Evolutionary conservation across 2,797 vertebrate genomes (phyloP).

Genomic region (Menidia menidia): DNA sequence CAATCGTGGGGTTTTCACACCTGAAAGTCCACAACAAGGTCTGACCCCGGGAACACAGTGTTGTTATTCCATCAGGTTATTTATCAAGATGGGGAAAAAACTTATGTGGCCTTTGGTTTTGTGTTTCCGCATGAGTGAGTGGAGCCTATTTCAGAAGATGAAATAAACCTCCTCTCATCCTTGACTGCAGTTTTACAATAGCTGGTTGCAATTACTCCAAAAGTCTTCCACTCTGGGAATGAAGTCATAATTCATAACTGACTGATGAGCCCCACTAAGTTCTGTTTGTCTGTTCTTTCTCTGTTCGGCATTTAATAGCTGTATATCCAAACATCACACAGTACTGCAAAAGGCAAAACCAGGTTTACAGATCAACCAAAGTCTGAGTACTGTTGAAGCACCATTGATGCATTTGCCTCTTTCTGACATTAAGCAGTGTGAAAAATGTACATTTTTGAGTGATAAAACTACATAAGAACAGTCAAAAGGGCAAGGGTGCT

Average conservation of each 20-base stretch:
- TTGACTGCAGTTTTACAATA: not conserved
- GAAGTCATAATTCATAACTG: too few relatives aligned
- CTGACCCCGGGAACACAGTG: not conserved
- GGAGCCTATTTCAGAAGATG: not conserved
- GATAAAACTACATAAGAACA: not conserved
- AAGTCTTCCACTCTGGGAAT: too few relatives aligned
- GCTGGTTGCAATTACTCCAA: not conserved
- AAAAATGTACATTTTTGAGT: not conserved
- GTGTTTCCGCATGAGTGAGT: not conserved
- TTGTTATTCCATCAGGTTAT: not conserved
- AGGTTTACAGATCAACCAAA: not conserved
- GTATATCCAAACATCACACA: too few relatives aligned
- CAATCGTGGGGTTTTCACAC: not conserved
- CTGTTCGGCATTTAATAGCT: too few relatives aligned
- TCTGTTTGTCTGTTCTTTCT: too few relatives aligned
- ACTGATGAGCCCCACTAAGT: too few relatives aligned
- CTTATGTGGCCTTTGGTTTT: not conserved
- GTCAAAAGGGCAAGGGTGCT: too few relatives aligned
- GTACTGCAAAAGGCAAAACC: too few relatives aligned
- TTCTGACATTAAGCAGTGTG: not conserved
- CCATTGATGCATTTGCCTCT: not conserved
- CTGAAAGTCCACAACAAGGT: not conserved
- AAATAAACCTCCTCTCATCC: not conserved
- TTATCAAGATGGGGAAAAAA: not conserved
- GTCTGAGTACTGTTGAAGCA: not conserved